phyloP scores from a whole-genome alignment of 2,113 vertebrate genomes.

The Tenrec ecaudatus region DNA sequence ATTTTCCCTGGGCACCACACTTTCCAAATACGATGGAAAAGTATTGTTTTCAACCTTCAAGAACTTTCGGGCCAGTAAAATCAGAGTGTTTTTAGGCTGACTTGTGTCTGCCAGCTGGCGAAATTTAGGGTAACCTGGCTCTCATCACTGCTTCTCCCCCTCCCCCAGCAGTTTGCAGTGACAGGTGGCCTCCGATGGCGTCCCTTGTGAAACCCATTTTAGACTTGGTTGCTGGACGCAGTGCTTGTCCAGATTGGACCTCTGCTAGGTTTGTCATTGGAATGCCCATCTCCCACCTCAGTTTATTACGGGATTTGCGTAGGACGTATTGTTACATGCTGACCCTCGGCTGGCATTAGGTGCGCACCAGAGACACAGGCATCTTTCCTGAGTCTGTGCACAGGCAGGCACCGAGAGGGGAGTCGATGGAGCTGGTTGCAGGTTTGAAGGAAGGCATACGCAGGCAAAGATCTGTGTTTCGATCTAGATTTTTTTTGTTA shows the following conservation, averaged over 20 bases:
- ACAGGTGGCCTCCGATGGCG: slow-evolving; percentile 15
- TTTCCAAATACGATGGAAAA: slow-evolving; percentile 66
- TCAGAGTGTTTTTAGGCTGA: slow-evolving; percentile 37
- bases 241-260: slow-evolving; percentile 1
- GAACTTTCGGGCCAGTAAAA: slow-evolving; percentile 59
- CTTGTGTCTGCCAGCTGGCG: slow-evolving; percentile 22
- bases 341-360: slow-evolving; percentile 11
- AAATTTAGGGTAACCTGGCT: slow-evolving; percentile 56
- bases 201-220: slow-evolving; percentile 54
- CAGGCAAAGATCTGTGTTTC: neutral
- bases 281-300: slow-evolving; percentile 49
- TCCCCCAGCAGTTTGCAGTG: neutral
- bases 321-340: slow-evolving; percentile 42
- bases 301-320: slow-evolving; percentile 47
- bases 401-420: neutral
- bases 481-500: neutral
- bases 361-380: neutral
- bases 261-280: neutral
- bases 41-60: neutral
- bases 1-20: slow-evolving; percentile 61
- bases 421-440: neutral
- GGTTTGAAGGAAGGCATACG: neutral
- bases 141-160: neutral
- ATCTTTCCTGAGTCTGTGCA: slow-evolving; percentile 20
- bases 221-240: neutral